These are phyloP conservation scores for Falco concolor DNA, from an alignment of 2,797 vertebrate genomes.

Conservation along the genomic window DNA sequence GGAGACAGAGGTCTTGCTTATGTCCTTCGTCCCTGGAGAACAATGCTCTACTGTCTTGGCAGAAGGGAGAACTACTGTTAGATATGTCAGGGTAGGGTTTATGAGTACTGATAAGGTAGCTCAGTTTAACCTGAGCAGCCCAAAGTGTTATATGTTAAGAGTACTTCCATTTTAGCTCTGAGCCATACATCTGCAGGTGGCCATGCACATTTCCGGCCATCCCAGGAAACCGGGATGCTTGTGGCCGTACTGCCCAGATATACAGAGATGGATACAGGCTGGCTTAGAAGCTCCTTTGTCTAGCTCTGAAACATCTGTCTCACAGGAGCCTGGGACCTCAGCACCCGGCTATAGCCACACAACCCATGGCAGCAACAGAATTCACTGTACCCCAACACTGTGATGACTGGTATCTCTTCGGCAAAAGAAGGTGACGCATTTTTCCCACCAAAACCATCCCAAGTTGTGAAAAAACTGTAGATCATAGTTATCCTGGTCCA, in stretches of 20 bases:
- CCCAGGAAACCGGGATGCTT: neutral
- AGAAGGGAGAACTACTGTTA: neutral
- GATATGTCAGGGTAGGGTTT: conserved; percentile 10
- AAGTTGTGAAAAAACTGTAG: neutral
- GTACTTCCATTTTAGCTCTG: neutral
- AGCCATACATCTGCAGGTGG: neutral
- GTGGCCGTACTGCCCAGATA: neutral
- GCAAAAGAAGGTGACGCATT: neutral
- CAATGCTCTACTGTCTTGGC: conserved; percentile 4
- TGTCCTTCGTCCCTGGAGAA: neutral
- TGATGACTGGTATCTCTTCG: neutral
- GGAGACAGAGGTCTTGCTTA: neutral
- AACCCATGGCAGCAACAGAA: neutral
- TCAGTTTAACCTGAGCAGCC: neutral
- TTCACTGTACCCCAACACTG: neutral
- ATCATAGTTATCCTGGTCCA: neutral
- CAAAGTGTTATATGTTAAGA: neutral
- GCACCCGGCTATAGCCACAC: neutral
- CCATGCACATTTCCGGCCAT: neutral
- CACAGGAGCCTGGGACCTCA: neutral
- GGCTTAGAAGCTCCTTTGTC: neutral
- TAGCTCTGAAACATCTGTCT: neutral
- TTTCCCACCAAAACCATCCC: neutral
- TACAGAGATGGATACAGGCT: neutral
- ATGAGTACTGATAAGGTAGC: conserved; percentile 25